phyloP scores from a whole-genome alignment of 2,888 invertebrate genomes.

The Willowsia nigromaculata region DNA sequence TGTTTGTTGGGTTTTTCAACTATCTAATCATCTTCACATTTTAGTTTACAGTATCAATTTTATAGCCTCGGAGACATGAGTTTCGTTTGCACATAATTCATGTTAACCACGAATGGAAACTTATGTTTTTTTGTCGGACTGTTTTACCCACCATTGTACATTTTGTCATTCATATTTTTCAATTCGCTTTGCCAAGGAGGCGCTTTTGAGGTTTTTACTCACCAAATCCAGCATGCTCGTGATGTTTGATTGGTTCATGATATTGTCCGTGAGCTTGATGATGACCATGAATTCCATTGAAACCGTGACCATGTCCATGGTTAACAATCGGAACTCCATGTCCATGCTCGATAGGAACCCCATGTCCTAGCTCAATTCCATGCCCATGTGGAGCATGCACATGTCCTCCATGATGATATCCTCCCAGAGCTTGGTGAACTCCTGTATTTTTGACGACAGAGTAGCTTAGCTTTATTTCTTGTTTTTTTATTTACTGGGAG shows the following conservation, averaged over 20 bases:
- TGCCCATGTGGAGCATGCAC: conserved; percentile 41
- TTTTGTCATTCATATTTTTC: too few relatives aligned
- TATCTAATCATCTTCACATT: too few relatives aligned
- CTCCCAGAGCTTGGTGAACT: background rate
- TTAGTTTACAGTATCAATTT: too few relatives aligned
- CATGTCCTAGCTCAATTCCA: conserved; percentile 22
- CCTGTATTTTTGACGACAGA: too few relatives aligned
- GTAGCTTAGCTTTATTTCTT: background rate
- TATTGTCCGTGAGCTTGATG: background rate
- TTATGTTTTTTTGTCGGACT: too few relatives aligned
- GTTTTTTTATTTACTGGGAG: background rate
- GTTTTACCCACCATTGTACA: too few relatives aligned
- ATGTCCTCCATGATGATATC: background rate
- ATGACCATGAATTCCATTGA: conserved; percentile 29
- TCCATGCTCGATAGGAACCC: conserved; percentile 11
- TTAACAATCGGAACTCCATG: conserved; percentile 23
- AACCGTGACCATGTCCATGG: conserved; percentile 26
- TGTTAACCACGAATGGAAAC: too few relatives aligned
- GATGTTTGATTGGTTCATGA: conserved; percentile 34
- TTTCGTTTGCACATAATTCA: too few relatives aligned
- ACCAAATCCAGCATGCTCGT: conserved; percentile 34
- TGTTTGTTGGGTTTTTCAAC: too few relatives aligned
- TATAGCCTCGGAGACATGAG: too few relatives aligned
- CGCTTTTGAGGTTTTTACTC: too few relatives aligned
- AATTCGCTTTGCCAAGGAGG: too few relatives aligned